A percentile compares a stretch with the other conserved stretches of the same genome.
Evolutionary conservation across 2,113 vertebrate genomes (phyloP).

Genomic region (Nothocercus nigrocapillus): DNA sequence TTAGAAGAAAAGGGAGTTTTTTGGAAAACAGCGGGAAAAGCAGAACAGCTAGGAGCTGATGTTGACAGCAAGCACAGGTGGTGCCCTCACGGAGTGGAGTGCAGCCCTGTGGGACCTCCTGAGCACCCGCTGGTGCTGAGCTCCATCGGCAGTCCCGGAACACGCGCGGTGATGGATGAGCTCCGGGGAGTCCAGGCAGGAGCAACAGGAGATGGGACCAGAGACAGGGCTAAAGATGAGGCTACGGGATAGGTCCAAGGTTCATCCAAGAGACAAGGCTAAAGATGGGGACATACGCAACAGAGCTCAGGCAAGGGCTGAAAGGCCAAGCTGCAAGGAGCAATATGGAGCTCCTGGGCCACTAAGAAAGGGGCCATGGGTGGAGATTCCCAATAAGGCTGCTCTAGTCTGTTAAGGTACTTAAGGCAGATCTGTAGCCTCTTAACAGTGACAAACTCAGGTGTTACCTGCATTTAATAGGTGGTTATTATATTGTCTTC

Average conservation of each 20-base stretch:
- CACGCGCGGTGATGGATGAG: neutral
- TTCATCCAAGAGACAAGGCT: neutral
- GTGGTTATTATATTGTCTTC: neutral
- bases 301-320: neutral
- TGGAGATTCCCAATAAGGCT: neutral
- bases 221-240: neutral
- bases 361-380: too few species aligned
- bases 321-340: neutral
- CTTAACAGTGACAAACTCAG: neutral
- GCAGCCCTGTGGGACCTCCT: neutral
- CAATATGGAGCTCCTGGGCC: rapidly evolving
- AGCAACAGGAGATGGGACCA: neutral
- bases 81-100: neutral
- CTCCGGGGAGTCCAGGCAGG: neutral
- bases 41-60: neutral
- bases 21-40: neutral
- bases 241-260: neutral
- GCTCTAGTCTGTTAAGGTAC: neutral
- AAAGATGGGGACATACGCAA: rapidly evolving
- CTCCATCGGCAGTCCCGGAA: neutral
- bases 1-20: slow-evolving; percentile 54
- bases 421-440: neutral
- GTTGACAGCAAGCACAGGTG: too few species aligned
- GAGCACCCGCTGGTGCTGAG: rapidly evolving
- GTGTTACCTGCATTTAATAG: neutral